A percentile compares a stretch with the other conserved stretches of the same genome.
Conservation (phyloP, 2,888 invertebrate species). For the Tineola bisselliella region DNA sequence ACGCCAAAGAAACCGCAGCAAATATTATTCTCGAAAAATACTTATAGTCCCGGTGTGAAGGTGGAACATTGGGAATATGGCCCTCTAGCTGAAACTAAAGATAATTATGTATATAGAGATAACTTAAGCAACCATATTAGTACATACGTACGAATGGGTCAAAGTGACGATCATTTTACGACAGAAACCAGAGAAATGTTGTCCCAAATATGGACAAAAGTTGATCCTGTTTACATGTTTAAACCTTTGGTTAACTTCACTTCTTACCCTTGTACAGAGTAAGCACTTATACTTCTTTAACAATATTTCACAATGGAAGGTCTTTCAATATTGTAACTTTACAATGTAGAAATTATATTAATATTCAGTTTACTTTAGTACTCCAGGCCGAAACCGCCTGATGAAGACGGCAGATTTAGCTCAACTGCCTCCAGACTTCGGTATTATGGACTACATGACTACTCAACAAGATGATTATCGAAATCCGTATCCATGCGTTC, state of each 20-base stretch:
- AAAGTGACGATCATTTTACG: constrained; percentile 36
- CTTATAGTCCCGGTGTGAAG: constrained; percentile 44
- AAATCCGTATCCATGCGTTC: constrained; percentile 51
- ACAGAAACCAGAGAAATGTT: constrained; percentile 60
- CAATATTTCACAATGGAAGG: too few relatives aligned
- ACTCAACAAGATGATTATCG: constrained; percentile 64
- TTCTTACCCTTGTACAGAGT: constrained; percentile 52
- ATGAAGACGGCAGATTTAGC: constrained; percentile 51
- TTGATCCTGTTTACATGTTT: constrained; percentile 48
- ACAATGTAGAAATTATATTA: neutral
- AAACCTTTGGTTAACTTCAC: constrained; percentile 58
- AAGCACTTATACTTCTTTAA: constrained; percentile 26
- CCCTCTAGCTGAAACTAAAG: constrained; percentile 49
- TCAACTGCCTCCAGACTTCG: constrained; percentile 46
- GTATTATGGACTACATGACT: constrained; percentile 52
- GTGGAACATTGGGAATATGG: constrained; percentile 55
- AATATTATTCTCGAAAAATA: constrained; percentile 55
- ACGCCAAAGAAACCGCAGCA: constrained; percentile 53
- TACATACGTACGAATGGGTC: constrained; percentile 56
- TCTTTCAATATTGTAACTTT: too few relatives aligned
- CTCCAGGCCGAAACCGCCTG: constrained; percentile 49
- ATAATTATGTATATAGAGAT: constrained; percentile 59
- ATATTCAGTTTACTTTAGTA: constrained; percentile 26
- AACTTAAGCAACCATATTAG: constrained; percentile 52
- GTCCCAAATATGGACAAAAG: constrained; percentile 47